Evolutionary conservation across 2,888 invertebrate species (phyloP).

Genomic region (Chrysina gloriosa): DNA sequence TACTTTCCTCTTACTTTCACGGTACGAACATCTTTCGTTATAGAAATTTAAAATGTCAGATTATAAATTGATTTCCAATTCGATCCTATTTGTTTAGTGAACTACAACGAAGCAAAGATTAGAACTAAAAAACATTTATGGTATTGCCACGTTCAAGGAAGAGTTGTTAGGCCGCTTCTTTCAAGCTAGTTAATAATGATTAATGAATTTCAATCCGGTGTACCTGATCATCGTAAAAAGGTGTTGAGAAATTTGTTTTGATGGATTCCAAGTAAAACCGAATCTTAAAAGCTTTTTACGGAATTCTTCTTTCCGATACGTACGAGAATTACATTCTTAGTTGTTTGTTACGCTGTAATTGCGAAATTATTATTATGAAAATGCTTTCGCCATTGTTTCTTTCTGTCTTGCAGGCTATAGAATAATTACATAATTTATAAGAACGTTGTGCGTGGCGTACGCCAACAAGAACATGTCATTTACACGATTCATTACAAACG

Average conservation of each 20-base stretch:
- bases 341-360: not conserved
- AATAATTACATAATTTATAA: constrained; percentile 30
- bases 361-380: not conserved
- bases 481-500: constrained; percentile 61
- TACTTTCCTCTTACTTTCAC: too few species aligned
- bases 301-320: not conserved
- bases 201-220: constrained; percentile 11
- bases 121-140: not conserved
- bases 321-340: not conserved
- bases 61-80: not conserved
- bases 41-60: not conserved
- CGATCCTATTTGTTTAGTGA: not conserved
- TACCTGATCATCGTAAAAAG: constrained; percentile 8
- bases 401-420: not conserved
- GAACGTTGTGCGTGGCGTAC: constrained; percentile 30
- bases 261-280: constrained; percentile 15
- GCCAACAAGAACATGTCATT: constrained; percentile 56
- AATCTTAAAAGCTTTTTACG: not conserved
- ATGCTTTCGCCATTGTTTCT: not conserved
- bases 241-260: not conserved
- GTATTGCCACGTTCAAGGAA: not conserved
- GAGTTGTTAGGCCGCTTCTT: not conserved
- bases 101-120: not conserved
- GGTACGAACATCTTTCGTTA: too few species aligned
- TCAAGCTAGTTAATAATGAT: constrained; percentile 16